Evolutionary conservation across 2,888 invertebrate genomes (phyloP), one percentile per base, ranked within the genome.

Genomic region (Apodemia zela): DNA sequence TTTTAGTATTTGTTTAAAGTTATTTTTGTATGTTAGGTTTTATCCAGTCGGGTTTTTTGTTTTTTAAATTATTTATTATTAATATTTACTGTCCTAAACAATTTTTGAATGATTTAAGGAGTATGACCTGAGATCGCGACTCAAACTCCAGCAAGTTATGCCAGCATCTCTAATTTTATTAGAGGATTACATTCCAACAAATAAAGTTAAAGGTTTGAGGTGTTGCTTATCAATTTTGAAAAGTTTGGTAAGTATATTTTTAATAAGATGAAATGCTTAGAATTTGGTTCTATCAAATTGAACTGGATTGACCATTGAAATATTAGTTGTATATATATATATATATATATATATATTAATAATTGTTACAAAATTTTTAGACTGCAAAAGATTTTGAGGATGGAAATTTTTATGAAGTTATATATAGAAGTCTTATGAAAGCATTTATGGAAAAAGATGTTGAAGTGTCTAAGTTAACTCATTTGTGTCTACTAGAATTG

Each of bases 401-500:
- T 64, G 85, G 90, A 5, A 91, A 91, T 73, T 91, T 85, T 66
- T 87, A 87, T 77, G 89, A 89, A 74, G 87, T 89, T 15, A 74
- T 90, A 42, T 85, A 83, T 65, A 75, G 73, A 33, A 79, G 75
- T 61, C 67, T 90, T 3, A 81, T 77, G 59, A 85, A 82, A 67
- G 69, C 74, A 15, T 69, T 82, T 17, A 35, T 71, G 60, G 83
- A 51, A 11, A 51, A 51, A 21, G 51, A 51, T 51, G 4, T 51
- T 51, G 18, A 51, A 51, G 51, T 51, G 1, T 83, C 83, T 33
- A 76, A 78, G 62, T 67, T 81, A 59, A 75, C 81, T 4, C 74
- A 81, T 59, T 69, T 76, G 33, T 85, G 84, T 68, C 70, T 83
- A 10, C 63, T 80, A 54, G 69, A 77, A 63, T 73, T 87, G 59